Base-by-base conservation (phyloP, 1,140 invertebrate genomes). In the Idris sp. region DNA sequence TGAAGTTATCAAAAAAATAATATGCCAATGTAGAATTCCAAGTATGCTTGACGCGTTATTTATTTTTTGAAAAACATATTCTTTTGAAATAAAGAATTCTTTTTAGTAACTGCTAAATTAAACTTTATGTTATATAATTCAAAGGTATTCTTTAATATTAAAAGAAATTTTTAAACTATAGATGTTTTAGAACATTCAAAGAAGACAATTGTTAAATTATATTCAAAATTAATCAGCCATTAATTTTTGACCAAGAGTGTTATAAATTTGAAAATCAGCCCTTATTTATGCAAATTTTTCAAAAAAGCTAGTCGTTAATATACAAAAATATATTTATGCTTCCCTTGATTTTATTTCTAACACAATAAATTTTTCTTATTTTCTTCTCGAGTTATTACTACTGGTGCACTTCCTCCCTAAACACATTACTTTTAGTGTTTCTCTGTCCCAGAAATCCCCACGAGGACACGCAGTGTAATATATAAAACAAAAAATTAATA, bases 391-490 rank as follows among this genome's bases (percentile, higher is more conserved):
- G 64, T 68, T 68, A 68, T 68, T 68, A 51, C 64, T 49, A 28
- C 51, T 68, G 64, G 44, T 41, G 28, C 53, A 49, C 43, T 58
- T 49, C 38, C 53, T 58, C 53, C 35, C 51, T 35, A 33, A 58
- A 68, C 64, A 51, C 53, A 68, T 68, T 68, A 68, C 44, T 68
- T 43, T 68, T 58, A 58, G 51, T 58, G 64, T 43, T 65, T 48
- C 11, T 36, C 44, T 8, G 40, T 48, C 43, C 15, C 19, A 6
- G 18, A 33, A 35, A 41, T 28, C 43, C 53, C 53, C 64, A 43
- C 28, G 30, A 11, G 49, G 6, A 10, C 18, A 16, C n/a, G 15
- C 31, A 46, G 48, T 44, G 15, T 51, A 53, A 19, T 38, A 19
- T 22, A 46, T 30, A 54, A 46, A 53, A 28, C 28, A 53, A 51